Percentiles rank a stretch among this genome's conserved stretches.
Conservation (phyloP, 2,113 vertebrate species). For the Otus sunia region DNA sequence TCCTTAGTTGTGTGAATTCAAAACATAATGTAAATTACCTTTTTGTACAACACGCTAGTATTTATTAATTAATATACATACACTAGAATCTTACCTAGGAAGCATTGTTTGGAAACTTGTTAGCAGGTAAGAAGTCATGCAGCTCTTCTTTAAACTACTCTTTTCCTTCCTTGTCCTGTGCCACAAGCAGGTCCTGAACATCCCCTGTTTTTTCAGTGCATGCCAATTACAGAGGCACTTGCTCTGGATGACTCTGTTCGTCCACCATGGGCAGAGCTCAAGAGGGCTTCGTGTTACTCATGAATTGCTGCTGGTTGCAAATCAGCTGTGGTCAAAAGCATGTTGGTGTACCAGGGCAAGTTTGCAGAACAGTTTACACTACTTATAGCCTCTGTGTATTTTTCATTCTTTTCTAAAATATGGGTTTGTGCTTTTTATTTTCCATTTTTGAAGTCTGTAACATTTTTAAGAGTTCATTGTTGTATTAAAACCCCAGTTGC, state of each 20-base stretch:
- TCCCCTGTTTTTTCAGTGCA: background rate
- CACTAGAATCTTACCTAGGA: background rate
- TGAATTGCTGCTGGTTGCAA: background rate
- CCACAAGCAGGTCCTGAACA: background rate
- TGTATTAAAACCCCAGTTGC: background rate
- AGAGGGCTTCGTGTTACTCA: background rate
- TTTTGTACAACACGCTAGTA: background rate
- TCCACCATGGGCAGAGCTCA: background rate
- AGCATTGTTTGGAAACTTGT: background rate
- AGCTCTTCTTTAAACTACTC: background rate
- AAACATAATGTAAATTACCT: background rate
- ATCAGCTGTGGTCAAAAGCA: background rate
- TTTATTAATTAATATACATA: background rate
- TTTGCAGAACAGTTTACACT: background rate
- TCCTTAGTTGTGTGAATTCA: background rate
- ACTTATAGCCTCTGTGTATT: background rate
- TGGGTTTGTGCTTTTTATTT: background rate
- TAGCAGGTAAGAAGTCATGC: background rate
- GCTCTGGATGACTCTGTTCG: background rate
- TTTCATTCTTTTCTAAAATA: background rate
- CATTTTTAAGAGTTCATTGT: background rate
- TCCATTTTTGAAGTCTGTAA: background rate
- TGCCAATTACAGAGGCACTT: background rate
- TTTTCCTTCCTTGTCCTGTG: background rate
- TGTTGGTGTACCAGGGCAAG: background rate